These are phyloP conservation scores for Premnoplex brunnescens DNA, from an alignment of 2,797 vertebrate genomes.

Conservation along the genomic window DNA sequence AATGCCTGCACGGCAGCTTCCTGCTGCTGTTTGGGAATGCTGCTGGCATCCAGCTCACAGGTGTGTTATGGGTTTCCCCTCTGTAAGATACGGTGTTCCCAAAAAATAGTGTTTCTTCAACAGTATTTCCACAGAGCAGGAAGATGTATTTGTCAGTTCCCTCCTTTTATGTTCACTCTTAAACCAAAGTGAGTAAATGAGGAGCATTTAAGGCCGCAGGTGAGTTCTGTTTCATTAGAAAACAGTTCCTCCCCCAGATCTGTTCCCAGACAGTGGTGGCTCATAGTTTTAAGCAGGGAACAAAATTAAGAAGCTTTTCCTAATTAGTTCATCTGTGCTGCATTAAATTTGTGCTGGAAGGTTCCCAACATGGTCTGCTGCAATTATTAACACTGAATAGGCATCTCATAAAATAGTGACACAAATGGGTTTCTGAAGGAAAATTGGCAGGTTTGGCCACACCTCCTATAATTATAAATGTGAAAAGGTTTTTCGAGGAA, in stretches of 20 bases:
- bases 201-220: not conserved
- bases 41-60: not conserved
- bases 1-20: not conserved
- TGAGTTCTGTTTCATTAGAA: not conserved
- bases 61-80: not conserved
- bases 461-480: conserved; percentile 58
- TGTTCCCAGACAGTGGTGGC: conserved; percentile 47
- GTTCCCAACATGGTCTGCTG: conserved; percentile 65
- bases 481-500: conserved; percentile 53
- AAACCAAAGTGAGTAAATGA: not conserved
- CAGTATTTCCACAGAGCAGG: not conserved
- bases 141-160: not conserved
- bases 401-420: conserved; percentile 66
- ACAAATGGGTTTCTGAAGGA: conserved; percentile 65
- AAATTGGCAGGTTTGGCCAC: conserved; percentile 64
- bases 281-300: conserved; percentile 61
- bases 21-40: not conserved
- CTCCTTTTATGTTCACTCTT: not conserved
- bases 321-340: conserved; percentile 73
- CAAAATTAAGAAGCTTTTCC: conserved; percentile 71
- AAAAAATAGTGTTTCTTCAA: not conserved
- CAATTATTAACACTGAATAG: conserved; percentile 69
- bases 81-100: not conserved
- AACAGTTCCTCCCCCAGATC: conserved; percentile 43
- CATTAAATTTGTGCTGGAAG: conserved; percentile 71